Base-by-base conservation (phyloP, 2,113 vertebrate genomes). In the Macrotus californicus region DNA sequence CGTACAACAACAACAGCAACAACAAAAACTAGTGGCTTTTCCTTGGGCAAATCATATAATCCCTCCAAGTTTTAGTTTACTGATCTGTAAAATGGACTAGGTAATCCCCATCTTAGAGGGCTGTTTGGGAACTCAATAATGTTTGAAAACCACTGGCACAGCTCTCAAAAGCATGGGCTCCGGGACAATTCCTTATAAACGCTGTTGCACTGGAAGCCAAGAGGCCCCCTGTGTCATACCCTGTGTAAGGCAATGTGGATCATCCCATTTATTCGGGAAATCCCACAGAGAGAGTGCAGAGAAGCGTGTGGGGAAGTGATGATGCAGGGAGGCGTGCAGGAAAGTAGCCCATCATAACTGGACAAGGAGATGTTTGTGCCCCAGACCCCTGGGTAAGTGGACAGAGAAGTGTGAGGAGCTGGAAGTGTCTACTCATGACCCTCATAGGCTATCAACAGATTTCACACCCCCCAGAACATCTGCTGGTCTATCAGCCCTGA, bases 381-480 rank as follows among this genome's bases (percentile, higher is more conserved):
- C 36, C n/a, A 34, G 73, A 46, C 34, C 19, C 22, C 11, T 48
- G 41, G 75, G 34, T 50, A 31, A 21, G 26, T 48, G 43, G 46
- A 26, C 56, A 87, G 41, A 56, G 50, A 76, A 66, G 9, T 22
- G 10, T 3, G 14, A 15, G 10, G 22, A 50, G 21, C 36, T 9
- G 69, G n/a, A 89, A 34, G 16, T 24, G 81, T 95, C 79, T 88
- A 64, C 48, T 92, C 69, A 76, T n/a, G 54, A 64, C 72, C 43
- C 67, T 93, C 54, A 87, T 82, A 52, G 75, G 77, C 79, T 86
- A 52, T 93, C 90, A 93, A 87, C 85, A 77, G 87, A 86, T 91
- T 86, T 94, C 72, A 90, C 46, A 86, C 82, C 61, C 81, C 85
- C 36, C 36, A 94, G n/a, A 64, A 19, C 61, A 93, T 86, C 43